Percentiles rank a stretch among this genome's conserved stretches.
Evolutionary conservation across 1,140 invertebrate species (phyloP).

Genomic region (Aphidius gifuensis): DNA sequence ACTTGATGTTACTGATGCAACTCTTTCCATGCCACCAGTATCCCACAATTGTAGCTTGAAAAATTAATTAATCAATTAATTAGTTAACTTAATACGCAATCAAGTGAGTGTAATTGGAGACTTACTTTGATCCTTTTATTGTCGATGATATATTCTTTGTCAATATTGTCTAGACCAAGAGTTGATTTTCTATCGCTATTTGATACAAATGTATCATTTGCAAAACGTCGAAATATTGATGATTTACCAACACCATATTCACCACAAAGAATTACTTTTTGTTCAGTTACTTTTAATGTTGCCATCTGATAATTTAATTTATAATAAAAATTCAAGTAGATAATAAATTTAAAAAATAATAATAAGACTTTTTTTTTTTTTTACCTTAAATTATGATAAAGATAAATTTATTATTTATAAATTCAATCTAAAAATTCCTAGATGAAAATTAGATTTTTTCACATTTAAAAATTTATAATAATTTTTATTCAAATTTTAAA

Average conservation of each 20-base stretch:
- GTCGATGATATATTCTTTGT: constrained; percentile 72
- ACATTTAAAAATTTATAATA: no score
- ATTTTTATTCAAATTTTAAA: no score
- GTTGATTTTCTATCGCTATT: constrained; percentile 82
- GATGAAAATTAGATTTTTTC: no score
- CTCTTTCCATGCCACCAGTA: constrained; percentile 90
- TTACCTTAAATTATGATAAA: no score
- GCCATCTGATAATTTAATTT: constrained; percentile 60
- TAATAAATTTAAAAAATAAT: no score
- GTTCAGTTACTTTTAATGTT: constrained; percentile 77
- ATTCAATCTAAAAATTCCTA: no score
- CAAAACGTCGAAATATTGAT: constrained; percentile 86
- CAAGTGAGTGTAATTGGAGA: not conserved
- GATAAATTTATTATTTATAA: no score
- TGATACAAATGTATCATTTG: constrained; percentile 81
- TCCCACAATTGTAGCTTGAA: constrained; percentile 87
- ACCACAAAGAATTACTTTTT: constrained; percentile 92
- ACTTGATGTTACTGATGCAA: constrained; percentile 88
- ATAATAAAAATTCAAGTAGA: no score
- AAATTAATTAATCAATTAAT: constrained; percentile 24
- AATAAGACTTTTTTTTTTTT: no score
- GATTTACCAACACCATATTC: constrained; percentile 95
- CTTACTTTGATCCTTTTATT: constrained; percentile 76
- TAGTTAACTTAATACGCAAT: not conserved
- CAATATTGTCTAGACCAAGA: constrained; percentile 85